phyloP scores from a whole-genome alignment of 1,140 invertebrate species.

The Achroia grisella region DNA sequence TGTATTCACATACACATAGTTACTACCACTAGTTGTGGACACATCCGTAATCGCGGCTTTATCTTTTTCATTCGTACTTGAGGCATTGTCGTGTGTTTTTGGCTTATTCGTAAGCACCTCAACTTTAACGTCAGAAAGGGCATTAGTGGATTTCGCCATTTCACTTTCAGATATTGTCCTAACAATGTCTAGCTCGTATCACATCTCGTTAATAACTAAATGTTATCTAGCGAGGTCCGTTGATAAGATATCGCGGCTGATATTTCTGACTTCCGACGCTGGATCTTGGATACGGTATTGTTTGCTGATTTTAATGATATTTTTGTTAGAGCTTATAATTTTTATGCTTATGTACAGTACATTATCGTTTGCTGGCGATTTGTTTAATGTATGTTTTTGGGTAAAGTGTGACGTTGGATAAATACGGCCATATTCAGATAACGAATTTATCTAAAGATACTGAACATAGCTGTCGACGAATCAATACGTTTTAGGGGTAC shows the following conservation, averaged over 20 bases:
- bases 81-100: conserved; percentile 3
- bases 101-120: not conserved
- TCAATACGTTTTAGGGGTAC: no score
- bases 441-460: no score
- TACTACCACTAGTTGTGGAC: conserved; percentile 19
- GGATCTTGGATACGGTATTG: not conserved
- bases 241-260: conserved; percentile 1
- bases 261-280: not conserved
- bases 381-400: not conserved
- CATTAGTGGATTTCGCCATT: not conserved
- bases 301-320: not conserved
- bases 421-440: no score
- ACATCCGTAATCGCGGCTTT: conserved; percentile 7
- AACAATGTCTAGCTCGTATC: not conserved
- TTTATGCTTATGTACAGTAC: conserved; percentile 3
- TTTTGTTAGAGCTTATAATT: not conserved
- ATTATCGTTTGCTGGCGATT: no score
- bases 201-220: not conserved
- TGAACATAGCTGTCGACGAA: no score
- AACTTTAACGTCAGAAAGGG: not conserved
- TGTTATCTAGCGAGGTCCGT: not conserved
- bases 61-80: not conserved
- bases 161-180: conserved; percentile 1
- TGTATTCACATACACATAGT: conserved; percentile 50
- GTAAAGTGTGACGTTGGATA: no score